Conservation (phyloP, 1,140 invertebrate genomes). For the Zeugodacus cucurbitae region DNA sequence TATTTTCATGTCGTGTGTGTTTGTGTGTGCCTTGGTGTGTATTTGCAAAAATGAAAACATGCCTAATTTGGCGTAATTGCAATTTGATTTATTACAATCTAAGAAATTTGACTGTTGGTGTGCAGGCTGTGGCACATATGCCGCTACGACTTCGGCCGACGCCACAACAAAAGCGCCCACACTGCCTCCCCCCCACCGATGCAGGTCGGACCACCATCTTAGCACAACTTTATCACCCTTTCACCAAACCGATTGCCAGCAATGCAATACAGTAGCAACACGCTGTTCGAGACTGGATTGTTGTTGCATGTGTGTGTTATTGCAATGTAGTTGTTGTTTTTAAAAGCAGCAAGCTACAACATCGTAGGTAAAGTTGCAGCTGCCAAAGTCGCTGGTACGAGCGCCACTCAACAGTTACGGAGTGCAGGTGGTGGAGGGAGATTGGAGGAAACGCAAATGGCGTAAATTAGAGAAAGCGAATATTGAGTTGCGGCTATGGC, state of each 20-base stretch:
- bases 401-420: background rate
- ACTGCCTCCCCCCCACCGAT: background rate
- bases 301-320: background rate
- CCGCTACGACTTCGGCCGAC: background rate
- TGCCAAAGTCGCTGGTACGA: background rate
- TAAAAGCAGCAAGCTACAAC: background rate
- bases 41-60: constrained; percentile 57
- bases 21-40: background rate
- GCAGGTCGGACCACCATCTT: background rate
- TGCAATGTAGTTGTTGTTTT: background rate
- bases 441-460: constrained; percentile 18
- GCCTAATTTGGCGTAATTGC: constrained; percentile 66
- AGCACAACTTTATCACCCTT: background rate
- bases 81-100: constrained; percentile 66
- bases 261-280: constrained; percentile 17
- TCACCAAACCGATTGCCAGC: background rate
- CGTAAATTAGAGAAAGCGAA: constrained; percentile 45
- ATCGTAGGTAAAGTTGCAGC: background rate
- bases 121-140: constrained; percentile 39
- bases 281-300: background rate
- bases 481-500: constrained; percentile 36
- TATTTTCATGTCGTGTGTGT: background rate
- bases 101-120: constrained; percentile 64
- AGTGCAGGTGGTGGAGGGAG: background rate
- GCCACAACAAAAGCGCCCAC: background rate